These are phyloP conservation scores for Drosophila mercatorum DNA, from an alignment of 2,888 invertebrate genomes.

Conservation along the genomic window DNA sequence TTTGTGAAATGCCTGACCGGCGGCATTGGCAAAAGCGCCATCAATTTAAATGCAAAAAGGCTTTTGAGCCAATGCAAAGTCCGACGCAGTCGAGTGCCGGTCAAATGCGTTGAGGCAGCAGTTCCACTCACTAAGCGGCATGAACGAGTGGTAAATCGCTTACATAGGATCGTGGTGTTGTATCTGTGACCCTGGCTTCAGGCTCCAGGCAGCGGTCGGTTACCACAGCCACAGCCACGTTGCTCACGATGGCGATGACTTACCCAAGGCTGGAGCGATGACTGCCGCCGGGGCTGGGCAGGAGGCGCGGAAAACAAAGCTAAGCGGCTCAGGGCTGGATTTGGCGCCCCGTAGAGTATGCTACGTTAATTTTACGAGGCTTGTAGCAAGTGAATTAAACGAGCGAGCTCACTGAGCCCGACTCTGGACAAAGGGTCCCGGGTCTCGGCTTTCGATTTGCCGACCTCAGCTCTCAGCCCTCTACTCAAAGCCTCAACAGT, in stretches of 20 bases:
- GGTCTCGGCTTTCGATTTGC: slow-evolving; percentile 13
- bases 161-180: slow-evolving; percentile 37
- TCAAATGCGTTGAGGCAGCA: slow-evolving; percentile 67
- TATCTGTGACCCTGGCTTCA: slow-evolving; percentile 42
- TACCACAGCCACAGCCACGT: slow-evolving; percentile 31
- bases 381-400: slow-evolving; percentile 69
- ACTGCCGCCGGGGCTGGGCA: not conserved
- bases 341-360: slow-evolving; percentile 51
- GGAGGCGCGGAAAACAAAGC: slow-evolving; percentile 50
- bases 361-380: slow-evolving; percentile 66
- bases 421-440: slow-evolving; percentile 25
- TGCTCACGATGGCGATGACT: slow-evolving; percentile 30
- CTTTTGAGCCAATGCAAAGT: slow-evolving; percentile 56
- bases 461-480: slow-evolving; percentile 7
- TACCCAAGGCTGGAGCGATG: slow-evolving; percentile 11
- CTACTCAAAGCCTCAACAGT: slow-evolving; percentile 37
- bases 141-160: slow-evolving; percentile 56
- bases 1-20: slow-evolving; percentile 40
- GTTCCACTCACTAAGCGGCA: slow-evolving; percentile 70
- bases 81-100: slow-evolving; percentile 35
- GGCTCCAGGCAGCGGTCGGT: slow-evolving; percentile 38
- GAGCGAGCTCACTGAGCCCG: slow-evolving; percentile 26
- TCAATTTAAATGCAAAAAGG: slow-evolving; percentile 75
- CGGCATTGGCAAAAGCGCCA: slow-evolving; percentile 34
- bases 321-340: slow-evolving; percentile 51